phyloP scores from a whole-genome alignment of 2,113 vertebrate species.

The Pheucticus melanocephalus region DNA sequence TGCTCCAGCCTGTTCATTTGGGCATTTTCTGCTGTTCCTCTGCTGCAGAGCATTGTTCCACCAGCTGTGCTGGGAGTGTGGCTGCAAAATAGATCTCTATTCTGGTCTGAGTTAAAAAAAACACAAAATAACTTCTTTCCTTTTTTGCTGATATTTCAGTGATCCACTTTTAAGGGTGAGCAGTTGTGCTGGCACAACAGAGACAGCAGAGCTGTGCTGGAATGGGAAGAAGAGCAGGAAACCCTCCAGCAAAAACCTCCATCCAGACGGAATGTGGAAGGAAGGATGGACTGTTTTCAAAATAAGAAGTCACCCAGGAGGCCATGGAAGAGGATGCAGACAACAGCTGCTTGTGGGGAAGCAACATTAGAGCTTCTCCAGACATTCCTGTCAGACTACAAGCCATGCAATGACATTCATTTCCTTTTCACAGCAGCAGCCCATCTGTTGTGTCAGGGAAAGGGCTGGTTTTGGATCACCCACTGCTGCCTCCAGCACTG shows the following conservation, averaged over 20 bases:
- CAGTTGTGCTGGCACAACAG: background rate
- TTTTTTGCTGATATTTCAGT: background rate
- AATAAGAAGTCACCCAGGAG: conserved; percentile 28
- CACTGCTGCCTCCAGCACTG: background rate
- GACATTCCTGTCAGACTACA: background rate
- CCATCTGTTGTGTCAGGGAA: background rate
- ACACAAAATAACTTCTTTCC: background rate
- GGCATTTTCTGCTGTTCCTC: background rate
- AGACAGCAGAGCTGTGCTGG: background rate
- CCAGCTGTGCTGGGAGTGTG: background rate
- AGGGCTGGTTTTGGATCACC: background rate
- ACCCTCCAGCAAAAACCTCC: conserved; percentile 2
- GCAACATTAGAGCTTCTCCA: conserved; percentile 12
- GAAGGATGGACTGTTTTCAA: conserved; percentile 1
- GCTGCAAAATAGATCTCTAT: background rate
- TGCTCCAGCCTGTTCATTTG: background rate
- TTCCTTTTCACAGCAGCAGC: conserved; percentile 14
- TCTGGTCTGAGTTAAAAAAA: background rate
- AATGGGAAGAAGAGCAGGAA: conserved; percentile 8
- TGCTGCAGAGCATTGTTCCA: background rate
- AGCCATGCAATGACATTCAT: background rate
- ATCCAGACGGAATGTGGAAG: background rate
- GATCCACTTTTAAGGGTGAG: background rate
- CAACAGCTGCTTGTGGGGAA: conserved; percentile 14
- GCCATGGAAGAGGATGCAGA: background rate